Evolutionary conservation across 2,888 invertebrate genomes (phyloP).

Genomic region (Meloe dianella): DNA sequence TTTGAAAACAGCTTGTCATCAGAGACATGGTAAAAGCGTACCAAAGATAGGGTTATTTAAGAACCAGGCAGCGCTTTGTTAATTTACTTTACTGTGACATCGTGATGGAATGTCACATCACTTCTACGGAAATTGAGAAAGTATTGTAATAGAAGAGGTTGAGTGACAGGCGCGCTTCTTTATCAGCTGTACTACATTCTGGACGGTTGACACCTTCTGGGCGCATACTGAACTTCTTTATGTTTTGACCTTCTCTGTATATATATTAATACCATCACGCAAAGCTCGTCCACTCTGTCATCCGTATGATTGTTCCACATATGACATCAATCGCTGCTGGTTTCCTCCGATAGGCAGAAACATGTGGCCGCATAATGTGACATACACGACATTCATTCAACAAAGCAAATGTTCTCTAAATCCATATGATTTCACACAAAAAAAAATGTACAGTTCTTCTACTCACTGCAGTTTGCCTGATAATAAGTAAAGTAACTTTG

Average conservation of each 20-base stretch:
- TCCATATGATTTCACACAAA: conserved; percentile 14
- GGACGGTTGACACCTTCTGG: conserved; percentile 52
- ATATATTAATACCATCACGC: conserved; percentile 7
- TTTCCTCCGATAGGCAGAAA: conserved; percentile 46
- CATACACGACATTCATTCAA: conserved; percentile 43
- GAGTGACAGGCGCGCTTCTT: conserved; percentile 59
- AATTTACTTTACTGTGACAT: conserved; percentile 59
- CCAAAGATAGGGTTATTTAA: conserved; percentile 56
- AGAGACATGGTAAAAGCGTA: conserved; percentile 35
- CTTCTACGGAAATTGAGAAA: conserved; percentile 59
- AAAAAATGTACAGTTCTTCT: conserved; percentile 13
- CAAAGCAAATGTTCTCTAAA: conserved; percentile 33
- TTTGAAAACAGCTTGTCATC: conserved; percentile 31
- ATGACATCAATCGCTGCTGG: conserved; percentile 47
- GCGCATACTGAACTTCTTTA: conserved; percentile 53
- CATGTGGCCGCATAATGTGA: conserved; percentile 52
- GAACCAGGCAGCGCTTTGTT: conserved; percentile 57
- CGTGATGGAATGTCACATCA: conserved; percentile 60
- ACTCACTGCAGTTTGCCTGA: conserved; percentile 31
- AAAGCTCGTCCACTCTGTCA: conserved; percentile 26
- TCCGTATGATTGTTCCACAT: conserved; percentile 33
- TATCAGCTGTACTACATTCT: conserved; percentile 58
- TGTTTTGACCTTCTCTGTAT: conserved; percentile 42
- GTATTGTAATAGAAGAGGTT: conserved; percentile 58
- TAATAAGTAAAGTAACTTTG: conserved; percentile 43